These are phyloP conservation scores for Tanytarsus gracilentus DNA, from an alignment of 2,888 invertebrate species.

Conservation along the genomic window DNA sequence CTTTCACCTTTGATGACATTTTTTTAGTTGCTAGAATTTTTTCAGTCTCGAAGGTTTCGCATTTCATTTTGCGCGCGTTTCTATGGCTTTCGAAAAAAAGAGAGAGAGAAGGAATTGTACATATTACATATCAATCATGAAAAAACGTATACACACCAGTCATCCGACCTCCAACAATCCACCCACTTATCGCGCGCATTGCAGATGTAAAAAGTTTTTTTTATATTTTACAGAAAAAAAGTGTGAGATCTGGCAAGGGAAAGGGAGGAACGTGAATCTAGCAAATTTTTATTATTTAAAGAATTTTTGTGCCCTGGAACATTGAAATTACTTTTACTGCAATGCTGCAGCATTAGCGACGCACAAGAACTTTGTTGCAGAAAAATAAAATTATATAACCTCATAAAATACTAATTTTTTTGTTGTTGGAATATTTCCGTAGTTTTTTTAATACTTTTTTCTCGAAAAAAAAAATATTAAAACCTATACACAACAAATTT, in stretches of 20 bases:
- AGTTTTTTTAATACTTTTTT: background rate
- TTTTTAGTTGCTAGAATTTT: no score
- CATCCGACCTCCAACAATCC: background rate
- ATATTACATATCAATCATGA: slow-evolving; percentile 3
- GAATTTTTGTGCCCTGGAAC: no score
- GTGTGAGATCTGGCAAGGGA: no score
- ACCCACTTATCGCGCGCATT: slow-evolving; percentile 1
- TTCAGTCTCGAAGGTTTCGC: no score
- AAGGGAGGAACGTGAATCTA: no score
- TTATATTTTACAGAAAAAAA: no score
- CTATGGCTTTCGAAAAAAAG: background rate
- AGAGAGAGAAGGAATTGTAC: background rate
- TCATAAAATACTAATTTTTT: slow-evolving; percentile 6
- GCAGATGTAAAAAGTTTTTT: no score
- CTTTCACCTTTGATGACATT: no score
- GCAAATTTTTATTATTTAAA: no score
- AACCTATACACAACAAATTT: slow-evolving; percentile 15
- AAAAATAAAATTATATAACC: background rate
- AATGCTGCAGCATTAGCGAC: no score
- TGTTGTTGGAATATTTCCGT: background rate
- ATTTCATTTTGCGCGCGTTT: slow-evolving; percentile 1
- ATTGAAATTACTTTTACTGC: no score
- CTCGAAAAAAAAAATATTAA: background rate
- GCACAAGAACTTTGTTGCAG: no score
- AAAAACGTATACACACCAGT: background rate